These are phyloP conservation scores for Halichoeres trimaculatus DNA, from an alignment of 2,113 vertebrate genomes.

Conservation along the genomic window DNA sequence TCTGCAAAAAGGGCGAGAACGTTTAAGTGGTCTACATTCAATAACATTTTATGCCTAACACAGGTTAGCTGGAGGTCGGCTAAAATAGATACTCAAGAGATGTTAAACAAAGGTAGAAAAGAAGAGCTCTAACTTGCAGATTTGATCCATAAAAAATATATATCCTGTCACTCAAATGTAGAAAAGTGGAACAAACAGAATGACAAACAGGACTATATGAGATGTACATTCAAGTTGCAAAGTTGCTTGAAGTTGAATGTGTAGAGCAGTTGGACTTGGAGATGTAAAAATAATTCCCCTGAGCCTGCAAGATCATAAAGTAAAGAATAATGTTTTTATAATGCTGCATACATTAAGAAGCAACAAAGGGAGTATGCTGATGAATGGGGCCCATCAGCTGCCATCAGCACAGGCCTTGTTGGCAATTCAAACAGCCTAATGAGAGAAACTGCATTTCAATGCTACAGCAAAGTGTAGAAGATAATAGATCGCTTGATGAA, in stretches of 20 bases:
- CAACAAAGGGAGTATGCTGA: slow-evolving; percentile 31
- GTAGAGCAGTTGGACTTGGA: slow-evolving; percentile 1
- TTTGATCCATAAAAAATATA: background rate
- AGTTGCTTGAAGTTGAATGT: background rate
- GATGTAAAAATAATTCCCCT: background rate
- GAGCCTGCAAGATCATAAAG: slow-evolving; percentile 29
- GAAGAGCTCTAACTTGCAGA: background rate
- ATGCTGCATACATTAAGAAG: slow-evolving; percentile 33
- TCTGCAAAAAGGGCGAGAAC: too few relatives aligned
- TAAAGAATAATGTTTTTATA: slow-evolving; percentile 36
- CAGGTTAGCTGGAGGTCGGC: too few relatives aligned
- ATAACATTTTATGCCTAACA: too few relatives aligned
- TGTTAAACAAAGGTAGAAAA: background rate
- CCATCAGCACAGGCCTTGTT: slow-evolving; percentile 44
- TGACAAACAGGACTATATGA: background rate
- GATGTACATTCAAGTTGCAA: background rate
- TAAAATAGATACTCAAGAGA: too few relatives aligned
- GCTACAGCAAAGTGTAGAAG: slow-evolving; percentile 15
- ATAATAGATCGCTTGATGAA: slow-evolving; percentile 44
- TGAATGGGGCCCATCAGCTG: slow-evolving; percentile 24
- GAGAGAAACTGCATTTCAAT: slow-evolving; percentile 45
- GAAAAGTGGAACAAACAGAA: background rate
- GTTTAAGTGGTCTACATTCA: too few relatives aligned
- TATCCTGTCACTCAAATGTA: background rate
- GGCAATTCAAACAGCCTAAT: slow-evolving; percentile 41